Evolutionary conservation across 23 tunicate species (phyloP).

Genomic region (Oikopleura dioica): DNA sequence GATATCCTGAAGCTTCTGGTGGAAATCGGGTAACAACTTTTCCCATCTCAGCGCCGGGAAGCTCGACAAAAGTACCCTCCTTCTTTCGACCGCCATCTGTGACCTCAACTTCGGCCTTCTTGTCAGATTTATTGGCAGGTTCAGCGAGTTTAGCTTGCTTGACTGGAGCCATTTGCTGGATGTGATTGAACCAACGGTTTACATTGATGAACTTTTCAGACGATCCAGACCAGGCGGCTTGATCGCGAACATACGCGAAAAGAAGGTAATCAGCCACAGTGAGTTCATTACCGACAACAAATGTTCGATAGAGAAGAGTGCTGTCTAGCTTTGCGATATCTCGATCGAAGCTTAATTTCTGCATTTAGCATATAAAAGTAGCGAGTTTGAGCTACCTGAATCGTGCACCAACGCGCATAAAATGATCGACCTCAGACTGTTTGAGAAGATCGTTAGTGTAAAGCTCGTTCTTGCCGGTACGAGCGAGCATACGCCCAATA

Average conservation of each 20-base stretch:
- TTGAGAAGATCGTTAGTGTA: neutral
- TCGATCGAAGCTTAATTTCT: neutral
- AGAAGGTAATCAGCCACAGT: neutral
- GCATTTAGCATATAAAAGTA: neutral
- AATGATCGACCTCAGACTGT: conserved; percentile 2
- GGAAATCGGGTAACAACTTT: conserved; percentile 92
- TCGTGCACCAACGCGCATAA: neutral
- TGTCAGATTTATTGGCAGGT: neutral
- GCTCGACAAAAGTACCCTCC: conserved; percentile 72
- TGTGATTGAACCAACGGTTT: neutral
- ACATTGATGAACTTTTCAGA: neutral
- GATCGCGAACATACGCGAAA: conserved; percentile 4
- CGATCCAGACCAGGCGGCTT: neutral
- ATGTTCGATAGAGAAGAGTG: neutral
- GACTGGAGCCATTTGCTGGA: neutral
- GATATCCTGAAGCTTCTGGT: conserved; percentile 93
- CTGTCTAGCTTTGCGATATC: neutral
- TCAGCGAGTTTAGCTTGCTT: neutral
- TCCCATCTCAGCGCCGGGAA: conserved; percentile 92
- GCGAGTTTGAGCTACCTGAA: neutral
- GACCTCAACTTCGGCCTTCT: neutral
- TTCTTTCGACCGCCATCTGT: conserved; percentile 26
- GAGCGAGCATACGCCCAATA: neutral
- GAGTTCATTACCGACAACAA: neutral
- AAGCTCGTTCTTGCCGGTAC: neutral